Conservation (phyloP, 2,113 vertebrate species). For the Carassius auratus region DNA sequence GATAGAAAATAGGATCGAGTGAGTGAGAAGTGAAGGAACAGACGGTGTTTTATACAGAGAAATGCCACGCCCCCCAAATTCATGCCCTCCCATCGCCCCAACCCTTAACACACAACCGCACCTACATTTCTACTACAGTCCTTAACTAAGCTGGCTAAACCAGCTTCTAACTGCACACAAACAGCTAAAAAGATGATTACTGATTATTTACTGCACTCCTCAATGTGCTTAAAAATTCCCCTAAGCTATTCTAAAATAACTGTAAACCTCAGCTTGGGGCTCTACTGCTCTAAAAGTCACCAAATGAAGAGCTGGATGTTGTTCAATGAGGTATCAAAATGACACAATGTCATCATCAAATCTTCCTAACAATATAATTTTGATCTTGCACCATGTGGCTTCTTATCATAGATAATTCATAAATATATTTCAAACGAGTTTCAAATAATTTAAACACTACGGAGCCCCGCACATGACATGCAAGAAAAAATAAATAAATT, state of each 20-base stretch:
- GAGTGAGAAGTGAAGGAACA: slow-evolving; percentile 13
- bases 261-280: not conserved
- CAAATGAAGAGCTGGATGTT: not conserved
- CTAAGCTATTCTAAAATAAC: not conserved
- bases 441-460: not conserved
- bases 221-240: not conserved
- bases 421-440: not conserved
- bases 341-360: not conserved
- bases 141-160: not conserved
- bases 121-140: not conserved
- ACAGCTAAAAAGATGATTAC: not conserved
- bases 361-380: not conserved
- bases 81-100: not conserved
- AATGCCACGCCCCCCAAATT: slow-evolving; percentile 24
- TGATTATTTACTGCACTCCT: not conserved
- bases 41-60: slow-evolving; percentile 46
- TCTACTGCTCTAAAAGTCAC: not conserved
- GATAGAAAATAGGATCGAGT: not conserved
- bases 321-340: not conserved
- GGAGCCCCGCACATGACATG: too few relatives aligned
- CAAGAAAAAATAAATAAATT: too few relatives aligned
- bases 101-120: not conserved
- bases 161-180: not conserved
- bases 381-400: not conserved
- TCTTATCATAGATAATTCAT: not conserved